A percentile compares a stretch with the other conserved stretches of the same genome.
phyloP scores from a whole-genome alignment of 2,113 vertebrate species.

The Okapia johnstoni region DNA sequence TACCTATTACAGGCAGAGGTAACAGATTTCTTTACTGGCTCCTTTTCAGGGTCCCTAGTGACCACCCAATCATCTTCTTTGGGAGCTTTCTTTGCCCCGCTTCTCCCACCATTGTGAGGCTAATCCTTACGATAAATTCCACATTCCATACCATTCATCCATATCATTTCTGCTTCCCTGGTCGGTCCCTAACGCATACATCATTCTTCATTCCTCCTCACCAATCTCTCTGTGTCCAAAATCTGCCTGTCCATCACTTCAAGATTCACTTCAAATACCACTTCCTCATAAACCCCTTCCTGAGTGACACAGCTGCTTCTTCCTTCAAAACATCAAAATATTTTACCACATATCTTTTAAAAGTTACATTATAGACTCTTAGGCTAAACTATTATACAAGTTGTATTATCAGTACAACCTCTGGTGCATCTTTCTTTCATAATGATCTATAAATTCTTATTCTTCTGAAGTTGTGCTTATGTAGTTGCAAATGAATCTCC shows the following conservation, averaged over 20 bases:
- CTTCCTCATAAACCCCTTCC: background rate
- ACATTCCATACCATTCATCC: background rate
- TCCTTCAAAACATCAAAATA: background rate
- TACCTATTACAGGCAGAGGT: background rate
- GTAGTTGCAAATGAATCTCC: background rate
- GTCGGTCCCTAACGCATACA: background rate
- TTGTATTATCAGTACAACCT: background rate
- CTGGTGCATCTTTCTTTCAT: background rate
- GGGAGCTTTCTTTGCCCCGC: background rate
- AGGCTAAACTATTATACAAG: background rate
- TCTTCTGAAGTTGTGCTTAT: background rate
- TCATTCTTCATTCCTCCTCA: background rate
- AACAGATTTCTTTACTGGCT: background rate
- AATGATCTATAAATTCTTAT: background rate
- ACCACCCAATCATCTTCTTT: background rate
- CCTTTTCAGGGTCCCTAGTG: background rate
- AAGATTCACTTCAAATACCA: background rate
- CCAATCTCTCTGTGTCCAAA: background rate
- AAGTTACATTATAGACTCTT: background rate
- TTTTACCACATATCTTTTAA: background rate
- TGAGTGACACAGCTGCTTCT: background rate
- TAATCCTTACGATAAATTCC: background rate
- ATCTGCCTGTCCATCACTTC: background rate
- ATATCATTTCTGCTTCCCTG: background rate
- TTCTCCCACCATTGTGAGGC: background rate